These are phyloP conservation scores for Chitala chitala DNA, from an alignment of 2,113 vertebrate genomes.

Conservation along the genomic window DNA sequence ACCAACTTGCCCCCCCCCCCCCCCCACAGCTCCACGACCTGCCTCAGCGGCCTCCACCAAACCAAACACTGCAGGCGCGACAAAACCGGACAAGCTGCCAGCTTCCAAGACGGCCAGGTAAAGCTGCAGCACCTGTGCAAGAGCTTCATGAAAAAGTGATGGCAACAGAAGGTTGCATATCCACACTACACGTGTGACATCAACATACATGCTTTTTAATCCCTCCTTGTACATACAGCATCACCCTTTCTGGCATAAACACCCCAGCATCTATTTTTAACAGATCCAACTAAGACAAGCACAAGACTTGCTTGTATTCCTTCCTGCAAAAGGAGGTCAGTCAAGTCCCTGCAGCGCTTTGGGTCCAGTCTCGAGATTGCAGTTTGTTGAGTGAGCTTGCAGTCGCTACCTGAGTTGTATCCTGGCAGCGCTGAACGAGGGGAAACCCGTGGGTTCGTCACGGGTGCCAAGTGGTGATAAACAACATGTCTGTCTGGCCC, in stretches of 20 bases:
- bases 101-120: conserved; percentile 57
- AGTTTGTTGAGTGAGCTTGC: neutral
- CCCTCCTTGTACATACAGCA: no score
- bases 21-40: conserved; percentile 33
- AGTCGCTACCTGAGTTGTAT: neutral
- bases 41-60: conserved; percentile 36
- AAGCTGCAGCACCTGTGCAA: neutral
- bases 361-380: no score
- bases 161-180: no score
- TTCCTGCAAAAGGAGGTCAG: neutral
- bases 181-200: neutral
- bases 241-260: no score
- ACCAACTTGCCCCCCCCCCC: neutral
- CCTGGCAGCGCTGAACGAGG: neutral
- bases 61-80: conserved; percentile 36
- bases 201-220: neutral
- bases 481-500: neutral
- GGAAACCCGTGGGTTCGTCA: neutral
- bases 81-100: conserved; percentile 37
- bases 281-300: no score
- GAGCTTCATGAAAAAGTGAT: neutral
- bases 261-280: no score
- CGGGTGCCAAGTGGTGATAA: neutral
- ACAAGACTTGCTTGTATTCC: neutral
- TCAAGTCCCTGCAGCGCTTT: no score